phyloP scores from a whole-genome alignment of 2,888 invertebrate species.

The Chrysolina haemoptera region DNA sequence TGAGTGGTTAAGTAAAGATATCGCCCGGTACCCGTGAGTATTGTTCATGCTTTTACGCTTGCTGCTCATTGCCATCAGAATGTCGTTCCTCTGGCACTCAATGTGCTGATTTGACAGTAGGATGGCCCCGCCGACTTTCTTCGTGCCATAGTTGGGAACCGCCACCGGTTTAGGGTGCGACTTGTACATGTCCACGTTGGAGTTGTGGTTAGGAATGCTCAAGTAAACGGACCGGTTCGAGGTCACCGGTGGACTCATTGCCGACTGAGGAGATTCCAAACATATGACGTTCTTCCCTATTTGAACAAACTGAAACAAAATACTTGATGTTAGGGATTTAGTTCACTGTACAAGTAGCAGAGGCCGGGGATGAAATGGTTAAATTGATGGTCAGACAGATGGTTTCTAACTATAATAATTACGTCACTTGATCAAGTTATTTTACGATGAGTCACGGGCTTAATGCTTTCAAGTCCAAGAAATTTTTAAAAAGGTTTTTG shows the following conservation, averaged over 20 bases:
- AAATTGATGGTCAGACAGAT: too few relatives aligned
- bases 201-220: constrained; percentile 60
- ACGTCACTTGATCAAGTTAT: too few relatives aligned
- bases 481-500: too few relatives aligned
- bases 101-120: constrained; percentile 70
- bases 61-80: constrained; percentile 62
- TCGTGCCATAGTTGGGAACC: constrained; percentile 73
- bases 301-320: constrained; percentile 59
- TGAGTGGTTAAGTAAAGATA: constrained; percentile 54
- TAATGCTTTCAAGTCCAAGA: too few relatives aligned
- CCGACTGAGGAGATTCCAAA: constrained; percentile 60
- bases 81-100: constrained; percentile 65
- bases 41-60: constrained; percentile 56
- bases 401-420: too few relatives aligned
- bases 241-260: constrained; percentile 56
- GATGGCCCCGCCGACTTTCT: constrained; percentile 74
- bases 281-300: constrained; percentile 61
- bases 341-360: not conserved
- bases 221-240: constrained; percentile 61
- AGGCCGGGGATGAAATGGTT: too few relatives aligned
- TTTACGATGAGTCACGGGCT: too few relatives aligned
- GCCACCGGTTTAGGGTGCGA: constrained; percentile 76
- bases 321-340: not conserved
- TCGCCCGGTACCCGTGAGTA: constrained; percentile 52
- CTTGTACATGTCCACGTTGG: constrained; percentile 68